Conservation (phyloP, 1,140 invertebrate species). For the Nebria ingens region DNA sequence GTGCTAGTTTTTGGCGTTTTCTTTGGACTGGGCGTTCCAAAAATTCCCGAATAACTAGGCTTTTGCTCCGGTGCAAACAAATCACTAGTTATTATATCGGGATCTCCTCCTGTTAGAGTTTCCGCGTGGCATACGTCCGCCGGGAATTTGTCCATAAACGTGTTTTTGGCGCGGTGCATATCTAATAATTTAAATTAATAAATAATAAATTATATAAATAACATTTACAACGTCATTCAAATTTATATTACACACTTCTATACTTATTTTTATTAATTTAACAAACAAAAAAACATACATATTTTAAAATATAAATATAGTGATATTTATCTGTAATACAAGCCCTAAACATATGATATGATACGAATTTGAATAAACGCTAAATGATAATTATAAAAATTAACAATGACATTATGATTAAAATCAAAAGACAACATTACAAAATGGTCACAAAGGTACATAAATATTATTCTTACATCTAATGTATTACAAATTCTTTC, state of each 20-base stretch:
- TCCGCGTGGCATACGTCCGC: constrained; percentile 59
- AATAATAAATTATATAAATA: not conserved
- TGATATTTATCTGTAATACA: not conserved
- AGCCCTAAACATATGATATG: too few relatives aligned
- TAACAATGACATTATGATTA: too few relatives aligned
- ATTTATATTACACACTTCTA: too few relatives aligned
- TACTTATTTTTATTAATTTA: too few relatives aligned
- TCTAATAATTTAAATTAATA: constrained; percentile 30
- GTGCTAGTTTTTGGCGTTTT: constrained; percentile 30
- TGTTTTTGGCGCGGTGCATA: constrained; percentile 45
- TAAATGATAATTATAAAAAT: too few relatives aligned
- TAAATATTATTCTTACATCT: too few relatives aligned
- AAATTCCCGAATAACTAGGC: constrained; percentile 42
- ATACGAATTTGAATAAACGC: too few relatives aligned
- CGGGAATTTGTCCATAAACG: constrained; percentile 64
- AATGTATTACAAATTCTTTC: too few relatives aligned
- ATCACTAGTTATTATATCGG: constrained; percentile 47
- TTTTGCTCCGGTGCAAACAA: constrained; percentile 52
- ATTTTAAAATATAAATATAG: constrained; percentile 1
- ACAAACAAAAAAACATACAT: too few relatives aligned
- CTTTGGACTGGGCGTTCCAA: constrained; percentile 37
- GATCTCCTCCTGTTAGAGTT: constrained; percentile 52
- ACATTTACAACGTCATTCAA: too few relatives aligned
- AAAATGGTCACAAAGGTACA: too few relatives aligned
- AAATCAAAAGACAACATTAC: too few relatives aligned